These are phyloP conservation scores for Taeniopygia guttata DNA, from an alignment of 2,797 vertebrate species.

Conservation along the genomic window DNA sequence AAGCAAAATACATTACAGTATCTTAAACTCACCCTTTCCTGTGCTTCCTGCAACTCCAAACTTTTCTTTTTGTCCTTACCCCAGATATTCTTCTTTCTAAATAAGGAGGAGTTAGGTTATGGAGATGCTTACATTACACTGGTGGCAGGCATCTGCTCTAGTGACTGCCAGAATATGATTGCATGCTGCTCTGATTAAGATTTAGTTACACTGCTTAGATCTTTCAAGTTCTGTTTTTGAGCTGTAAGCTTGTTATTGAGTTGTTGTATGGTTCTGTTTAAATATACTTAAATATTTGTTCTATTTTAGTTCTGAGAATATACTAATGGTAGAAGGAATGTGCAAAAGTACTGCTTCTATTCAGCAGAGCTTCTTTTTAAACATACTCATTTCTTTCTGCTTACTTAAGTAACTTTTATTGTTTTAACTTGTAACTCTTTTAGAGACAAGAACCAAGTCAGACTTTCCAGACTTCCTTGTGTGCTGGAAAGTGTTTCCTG, in stretches of 20 bases:
- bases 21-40: not conserved
- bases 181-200: conserved; percentile 40
- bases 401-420: not conserved
- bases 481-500: not conserved
- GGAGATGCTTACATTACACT: not conserved
- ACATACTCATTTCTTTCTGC: not conserved
- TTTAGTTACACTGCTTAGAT: conserved; percentile 15
- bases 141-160: conserved; percentile 19
- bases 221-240: conserved; percentile 11
- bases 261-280: conserved; percentile 42
- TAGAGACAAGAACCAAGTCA: not conserved
- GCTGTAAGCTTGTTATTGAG: not conserved
- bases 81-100: not conserved
- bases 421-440: not conserved
- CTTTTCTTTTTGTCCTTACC: not conserved
- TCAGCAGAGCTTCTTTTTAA: conserved; percentile 1
- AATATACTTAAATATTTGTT: conserved; percentile 37
- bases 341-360: not conserved
- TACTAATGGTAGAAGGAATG: not conserved
- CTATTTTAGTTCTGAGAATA: not conserved
- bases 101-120: conserved; percentile 12
- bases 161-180: not conserved
- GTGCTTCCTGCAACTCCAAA: not conserved
- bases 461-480: not conserved
- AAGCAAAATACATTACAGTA: not conserved